Percentiles rank a stretch among this genome's conserved stretches.
These are phyloP conservation scores for Borostomias antarcticus DNA, from an alignment of 2,797 vertebrate genomes.

Conservation along the genomic window DNA sequence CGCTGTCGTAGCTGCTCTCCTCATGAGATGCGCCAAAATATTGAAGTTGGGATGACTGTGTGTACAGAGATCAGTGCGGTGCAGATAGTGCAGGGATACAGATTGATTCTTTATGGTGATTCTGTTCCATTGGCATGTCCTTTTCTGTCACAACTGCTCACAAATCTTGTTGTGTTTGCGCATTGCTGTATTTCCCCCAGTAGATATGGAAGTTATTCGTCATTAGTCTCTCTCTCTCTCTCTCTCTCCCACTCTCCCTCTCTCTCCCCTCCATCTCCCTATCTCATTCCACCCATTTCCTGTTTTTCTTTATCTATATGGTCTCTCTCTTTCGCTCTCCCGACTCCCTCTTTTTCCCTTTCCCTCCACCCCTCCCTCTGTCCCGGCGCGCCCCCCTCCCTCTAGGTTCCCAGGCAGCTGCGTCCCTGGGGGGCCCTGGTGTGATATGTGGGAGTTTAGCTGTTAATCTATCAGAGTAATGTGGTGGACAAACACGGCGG, in stretches of 20 bases:
- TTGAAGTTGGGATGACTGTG: too few species aligned
- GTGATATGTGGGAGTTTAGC: conserved; percentile 74
- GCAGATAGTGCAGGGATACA: too few species aligned
- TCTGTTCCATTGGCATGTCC: too few species aligned
- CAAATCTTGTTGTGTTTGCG: too few species aligned
- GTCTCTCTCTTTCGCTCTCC: conserved; percentile 28
- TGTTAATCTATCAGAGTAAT: conserved; percentile 77
- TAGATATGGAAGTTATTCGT: too few species aligned
- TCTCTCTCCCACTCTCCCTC: conserved; percentile 7
- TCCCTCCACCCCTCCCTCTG: conserved; percentile 10
- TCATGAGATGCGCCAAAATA: too few species aligned
- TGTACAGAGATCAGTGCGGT: too few species aligned
- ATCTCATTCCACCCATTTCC: conserved; percentile 17
- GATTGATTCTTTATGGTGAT: too few species aligned
- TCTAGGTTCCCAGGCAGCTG: conserved; percentile 40
- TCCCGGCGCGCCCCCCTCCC: conserved; percentile 30
- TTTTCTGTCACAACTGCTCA: too few species aligned
- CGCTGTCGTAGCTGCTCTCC: too few species aligned
- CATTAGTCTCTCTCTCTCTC: conserved; percentile 41
- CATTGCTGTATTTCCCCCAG: too few species aligned
- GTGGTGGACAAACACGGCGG: conserved; percentile 68
- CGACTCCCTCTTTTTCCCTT: not conserved
- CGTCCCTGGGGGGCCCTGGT: conserved; percentile 51
- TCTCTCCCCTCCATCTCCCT: not conserved
- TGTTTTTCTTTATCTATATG: conserved; percentile 28